Evolutionary conservation across 2,113 vertebrate species (phyloP).

Genomic region (Crotalus helleri): DNA sequence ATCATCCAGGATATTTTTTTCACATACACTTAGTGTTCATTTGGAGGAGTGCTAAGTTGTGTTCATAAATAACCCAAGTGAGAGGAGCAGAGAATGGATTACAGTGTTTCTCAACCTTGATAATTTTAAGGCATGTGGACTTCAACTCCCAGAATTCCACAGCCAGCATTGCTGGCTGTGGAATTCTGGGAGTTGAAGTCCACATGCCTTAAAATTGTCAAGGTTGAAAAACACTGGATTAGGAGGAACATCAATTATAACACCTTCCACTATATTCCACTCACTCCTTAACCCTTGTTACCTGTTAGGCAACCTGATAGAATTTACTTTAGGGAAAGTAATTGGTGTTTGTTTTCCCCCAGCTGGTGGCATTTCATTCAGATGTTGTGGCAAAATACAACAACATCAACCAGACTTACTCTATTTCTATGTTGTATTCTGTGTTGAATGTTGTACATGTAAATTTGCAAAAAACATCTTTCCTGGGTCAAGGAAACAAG

Average conservation of each 20-base stretch:
- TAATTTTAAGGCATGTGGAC: no score
- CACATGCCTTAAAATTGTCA: no score
- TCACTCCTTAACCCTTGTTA: background rate
- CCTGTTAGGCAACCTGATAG: background rate
- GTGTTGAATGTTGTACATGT: background rate
- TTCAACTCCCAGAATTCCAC: no score
- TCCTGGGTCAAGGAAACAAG: background rate
- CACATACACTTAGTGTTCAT: background rate
- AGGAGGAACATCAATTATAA: background rate
- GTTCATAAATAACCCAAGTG: background rate
- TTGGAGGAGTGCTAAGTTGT: background rate
- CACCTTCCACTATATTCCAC: background rate
- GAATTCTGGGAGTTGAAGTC: no score
- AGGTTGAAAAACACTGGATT: background rate
- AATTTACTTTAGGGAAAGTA: background rate
- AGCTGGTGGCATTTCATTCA: background rate
- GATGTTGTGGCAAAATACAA: background rate
- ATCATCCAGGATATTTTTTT: background rate
- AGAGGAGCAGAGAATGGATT: background rate
- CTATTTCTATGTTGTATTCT: background rate
- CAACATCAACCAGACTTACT: background rate
- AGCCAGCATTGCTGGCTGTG: no score
- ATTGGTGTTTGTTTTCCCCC: background rate
- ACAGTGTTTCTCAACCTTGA: no score
- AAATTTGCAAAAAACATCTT: background rate